Percentiles rank a stretch among this genome's conserved stretches.
These are phyloP conservation scores for Babylonia areolata DNA, from an alignment of 1,140 invertebrate genomes.

Conservation along the genomic window DNA sequence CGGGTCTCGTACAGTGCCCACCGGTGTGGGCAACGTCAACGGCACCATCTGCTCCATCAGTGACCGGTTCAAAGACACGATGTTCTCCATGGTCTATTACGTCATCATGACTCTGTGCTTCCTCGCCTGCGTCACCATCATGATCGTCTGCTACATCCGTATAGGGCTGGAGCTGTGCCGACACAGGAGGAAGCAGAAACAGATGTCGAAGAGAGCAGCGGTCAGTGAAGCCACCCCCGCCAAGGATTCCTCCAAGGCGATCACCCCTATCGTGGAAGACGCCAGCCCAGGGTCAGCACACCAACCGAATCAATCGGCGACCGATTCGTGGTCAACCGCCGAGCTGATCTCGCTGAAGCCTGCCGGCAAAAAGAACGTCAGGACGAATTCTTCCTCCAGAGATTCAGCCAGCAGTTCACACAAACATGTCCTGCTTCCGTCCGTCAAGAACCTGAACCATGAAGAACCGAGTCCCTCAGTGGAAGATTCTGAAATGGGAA, in stretches of 20 bases:
- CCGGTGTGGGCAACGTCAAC: constrained; percentile 21
- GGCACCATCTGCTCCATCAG: constrained; percentile 42
- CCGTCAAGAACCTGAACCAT: neutral
- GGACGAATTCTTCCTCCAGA: too few species aligned
- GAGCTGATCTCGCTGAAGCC: neutral
- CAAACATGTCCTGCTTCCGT: neutral
- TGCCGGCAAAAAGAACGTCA: neutral
- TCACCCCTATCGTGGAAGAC: neutral
- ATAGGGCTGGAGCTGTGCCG: neutral
- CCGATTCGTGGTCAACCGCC: neutral
- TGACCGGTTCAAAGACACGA: constrained; percentile 30
- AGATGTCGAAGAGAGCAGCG: neutral
- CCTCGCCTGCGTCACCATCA: constrained; percentile 8
- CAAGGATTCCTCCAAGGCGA: neutral
- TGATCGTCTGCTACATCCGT: constrained; percentile 14
- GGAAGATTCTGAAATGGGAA: neutral
- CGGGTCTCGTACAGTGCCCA: constrained; percentile 33
- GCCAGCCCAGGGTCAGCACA: neutral
- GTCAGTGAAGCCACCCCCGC: neutral
- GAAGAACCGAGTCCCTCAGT: neutral
- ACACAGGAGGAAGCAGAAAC: constrained; percentile 3
- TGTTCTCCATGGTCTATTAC: constrained; percentile 37
- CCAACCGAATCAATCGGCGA: neutral
- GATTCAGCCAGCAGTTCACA: neutral
- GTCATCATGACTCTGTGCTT: constrained; percentile 41